Percentiles rank a stretch among this genome's conserved stretches.
Conservation (phyloP, 2,888 invertebrate species). For the Ophioninae sp. region DNA sequence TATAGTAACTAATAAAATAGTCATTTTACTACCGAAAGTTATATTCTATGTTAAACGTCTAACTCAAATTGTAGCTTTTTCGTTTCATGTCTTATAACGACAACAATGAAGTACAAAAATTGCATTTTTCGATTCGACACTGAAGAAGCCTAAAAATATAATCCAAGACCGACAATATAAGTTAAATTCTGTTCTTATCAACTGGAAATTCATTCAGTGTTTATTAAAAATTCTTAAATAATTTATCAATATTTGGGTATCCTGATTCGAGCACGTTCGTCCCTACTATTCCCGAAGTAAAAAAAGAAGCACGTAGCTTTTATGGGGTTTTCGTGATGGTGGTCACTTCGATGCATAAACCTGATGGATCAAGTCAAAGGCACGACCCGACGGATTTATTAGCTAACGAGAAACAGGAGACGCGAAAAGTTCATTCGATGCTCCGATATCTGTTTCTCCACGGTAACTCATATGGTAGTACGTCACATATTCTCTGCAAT, state of each 20-base stretch:
- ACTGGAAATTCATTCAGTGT: too few relatives aligned
- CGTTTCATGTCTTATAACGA: too few relatives aligned
- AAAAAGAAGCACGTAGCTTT: constrained; percentile 8
- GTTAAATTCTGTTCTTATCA: too few relatives aligned
- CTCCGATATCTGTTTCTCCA: constrained; percentile 8
- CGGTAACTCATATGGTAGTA: neutral
- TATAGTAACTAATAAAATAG: too few relatives aligned
- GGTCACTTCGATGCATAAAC: neutral
- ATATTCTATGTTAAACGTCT: too few relatives aligned
- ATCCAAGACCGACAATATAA: too few relatives aligned
- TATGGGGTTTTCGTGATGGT: neutral
- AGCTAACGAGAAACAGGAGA: constrained; percentile 28
- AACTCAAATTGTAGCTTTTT: too few relatives aligned
- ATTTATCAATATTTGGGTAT: neutral
- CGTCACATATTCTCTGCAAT: neutral
- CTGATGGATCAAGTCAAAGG: constrained; percentile 7
- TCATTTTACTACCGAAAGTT: too few relatives aligned
- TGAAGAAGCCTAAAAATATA: too few relatives aligned
- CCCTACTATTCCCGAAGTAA: neutral
- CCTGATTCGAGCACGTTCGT: neutral
- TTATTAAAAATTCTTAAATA: neutral
- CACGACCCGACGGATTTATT: constrained; percentile 34
- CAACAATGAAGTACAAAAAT: neutral
- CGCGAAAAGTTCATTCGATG: neutral
- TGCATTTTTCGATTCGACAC: too few relatives aligned